Evolutionary conservation across 1,140 invertebrate species (phyloP).

Genomic region (Halesus radiatus): DNA sequence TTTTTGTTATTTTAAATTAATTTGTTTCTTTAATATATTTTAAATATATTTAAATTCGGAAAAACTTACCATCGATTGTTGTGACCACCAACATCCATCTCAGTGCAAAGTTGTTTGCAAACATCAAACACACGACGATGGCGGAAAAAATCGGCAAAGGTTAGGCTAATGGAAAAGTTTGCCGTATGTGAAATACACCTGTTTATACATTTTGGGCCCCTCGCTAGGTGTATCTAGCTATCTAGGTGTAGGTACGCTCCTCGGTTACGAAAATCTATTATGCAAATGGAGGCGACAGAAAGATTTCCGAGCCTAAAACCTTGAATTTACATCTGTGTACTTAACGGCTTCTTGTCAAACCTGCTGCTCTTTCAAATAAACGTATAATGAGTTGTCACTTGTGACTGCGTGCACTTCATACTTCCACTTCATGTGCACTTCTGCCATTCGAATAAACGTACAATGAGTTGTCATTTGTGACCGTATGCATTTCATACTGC

Average conservation of each 20-base stretch:
- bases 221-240: not conserved
- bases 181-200: constrained; percentile 15
- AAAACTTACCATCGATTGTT: too few relatives aligned
- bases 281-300: constrained; percentile 40
- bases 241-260: not conserved
- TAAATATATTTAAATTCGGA: too few relatives aligned
- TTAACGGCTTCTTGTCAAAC: constrained; percentile 39
- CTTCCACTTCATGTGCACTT: too few relatives aligned
- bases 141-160: constrained; percentile 1
- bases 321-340: constrained; percentile 45
- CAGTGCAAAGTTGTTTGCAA: too few relatives aligned
- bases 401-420: too few relatives aligned
- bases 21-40: too few relatives aligned
- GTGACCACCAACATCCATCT: too few relatives aligned
- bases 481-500: too few relatives aligned
- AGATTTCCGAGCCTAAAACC: constrained; percentile 36
- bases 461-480: too few relatives aligned
- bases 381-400: too few relatives aligned
- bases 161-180: not conserved
- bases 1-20: too few relatives aligned
- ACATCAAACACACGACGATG: not conserved
- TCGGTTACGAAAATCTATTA: constrained; percentile 34
- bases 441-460: not conserved
- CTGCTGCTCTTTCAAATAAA: constrained; percentile 1
- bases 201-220: constrained; percentile 12